phyloP scores from a whole-genome alignment of 2,113 vertebrate genomes.

The Melanerpes aurifrons region DNA sequence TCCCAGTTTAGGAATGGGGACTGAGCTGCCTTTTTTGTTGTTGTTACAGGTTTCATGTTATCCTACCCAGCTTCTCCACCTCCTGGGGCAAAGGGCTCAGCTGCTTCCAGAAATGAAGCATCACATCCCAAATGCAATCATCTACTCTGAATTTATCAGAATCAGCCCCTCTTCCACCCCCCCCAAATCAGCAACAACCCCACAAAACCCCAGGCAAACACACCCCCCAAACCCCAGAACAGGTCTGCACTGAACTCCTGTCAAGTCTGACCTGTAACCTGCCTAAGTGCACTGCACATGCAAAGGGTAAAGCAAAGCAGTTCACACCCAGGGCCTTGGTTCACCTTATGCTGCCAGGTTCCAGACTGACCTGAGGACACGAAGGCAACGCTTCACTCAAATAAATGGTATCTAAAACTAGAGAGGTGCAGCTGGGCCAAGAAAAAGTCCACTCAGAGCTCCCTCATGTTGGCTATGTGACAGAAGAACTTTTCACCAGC shows the following conservation, averaged over 20 bases:
- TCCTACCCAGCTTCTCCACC: not conserved
- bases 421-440: not conserved
- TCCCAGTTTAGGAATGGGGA: not conserved
- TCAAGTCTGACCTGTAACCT: not conserved
- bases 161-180: too few species aligned
- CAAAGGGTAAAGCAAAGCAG: not conserved
- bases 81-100: not conserved
- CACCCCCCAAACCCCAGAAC: not conserved
- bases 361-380: not conserved
- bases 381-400: not conserved
- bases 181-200: too few species aligned
- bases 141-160: not conserved
- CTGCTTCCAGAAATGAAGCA: not conserved
- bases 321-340: not conserved
- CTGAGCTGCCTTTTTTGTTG: not conserved
- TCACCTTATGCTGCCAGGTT: not conserved
- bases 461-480: not conserved
- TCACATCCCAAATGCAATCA: not conserved
- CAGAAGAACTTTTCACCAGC: not conserved
- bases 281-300: not conserved
- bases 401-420: not conserved
- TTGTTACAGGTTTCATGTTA: not conserved
- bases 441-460: not conserved
- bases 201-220: too few species aligned
- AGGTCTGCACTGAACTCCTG: not conserved